These are phyloP conservation scores for mouse (Mus musculus) DNA, from an alignment of 2,113 vertebrate genomes.

Conservation along the genomic window GRCm39 chrX:22730501-22731000, in stretches of 20 bases:
- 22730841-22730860: not conserved
- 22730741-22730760: not conserved
- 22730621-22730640: not conserved
- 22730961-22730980: not conserved
- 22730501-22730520: not conserved
- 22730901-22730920: not conserved
- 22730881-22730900: not conserved
- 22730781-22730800: not conserved
- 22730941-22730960: constrained; percentile 2
- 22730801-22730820: not conserved
- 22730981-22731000: not conserved
- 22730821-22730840: not conserved
- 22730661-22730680: not conserved
- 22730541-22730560: not conserved
- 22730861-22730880: not conserved
- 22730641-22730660: constrained; percentile 12
- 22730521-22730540: not conserved
- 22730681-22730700: not conserved
- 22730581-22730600: not conserved
- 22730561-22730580: not conserved
- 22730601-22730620: not conserved
- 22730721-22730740: not conserved
- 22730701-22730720: not conserved
- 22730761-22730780: not conserved
- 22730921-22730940: not conserved